Evolutionary conservation across 2,797 vertebrate species (phyloP).

Genomic region (Geotrypetes seraphini): DNA sequence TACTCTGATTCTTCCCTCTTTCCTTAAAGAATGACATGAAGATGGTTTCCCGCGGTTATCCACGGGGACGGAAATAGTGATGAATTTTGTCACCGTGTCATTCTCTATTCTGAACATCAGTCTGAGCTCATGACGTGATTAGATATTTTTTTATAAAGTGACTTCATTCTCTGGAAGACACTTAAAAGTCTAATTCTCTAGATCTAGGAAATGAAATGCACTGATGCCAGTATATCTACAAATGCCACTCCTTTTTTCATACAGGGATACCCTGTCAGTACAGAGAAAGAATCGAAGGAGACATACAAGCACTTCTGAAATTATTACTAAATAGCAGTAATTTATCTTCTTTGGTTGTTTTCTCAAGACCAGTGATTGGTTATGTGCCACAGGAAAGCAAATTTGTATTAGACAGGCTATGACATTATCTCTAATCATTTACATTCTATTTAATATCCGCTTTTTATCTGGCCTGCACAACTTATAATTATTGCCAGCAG

Average conservation of each 20-base stretch:
- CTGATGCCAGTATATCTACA: conserved; percentile 10
- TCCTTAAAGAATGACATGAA: too few relatives aligned
- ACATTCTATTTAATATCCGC: conserved; percentile 49
- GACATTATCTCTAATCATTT: conserved; percentile 54
- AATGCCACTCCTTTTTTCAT: conserved; percentile 28
- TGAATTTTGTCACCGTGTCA: too few relatives aligned
- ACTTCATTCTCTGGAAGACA: too few relatives aligned
- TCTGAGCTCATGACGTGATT: too few relatives aligned
- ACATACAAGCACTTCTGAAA: conserved; percentile 25
- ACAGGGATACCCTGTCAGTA: conserved; percentile 19
- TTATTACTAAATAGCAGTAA: conserved; percentile 17
- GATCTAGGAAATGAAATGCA: conserved; percentile 2
- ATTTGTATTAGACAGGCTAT: conserved; percentile 40
- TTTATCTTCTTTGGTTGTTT: neutral
- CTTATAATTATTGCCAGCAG: conserved; percentile 47
- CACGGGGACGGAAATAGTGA: too few relatives aligned
- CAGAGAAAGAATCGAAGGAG: conserved; percentile 20
- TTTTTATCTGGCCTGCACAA: conserved; percentile 36
- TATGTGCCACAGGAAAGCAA: conserved; percentile 36
- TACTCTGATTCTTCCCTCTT: too few relatives aligned
- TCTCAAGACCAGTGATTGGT: conserved; percentile 32
- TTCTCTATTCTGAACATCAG: too few relatives aligned
- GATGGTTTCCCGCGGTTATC: too few relatives aligned
- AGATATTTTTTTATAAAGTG: too few relatives aligned
- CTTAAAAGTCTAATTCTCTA: too few relatives aligned